Evolutionary conservation across 2,113 vertebrate genomes (phyloP).

Genomic region (Elephantulus edwardii): DNA sequence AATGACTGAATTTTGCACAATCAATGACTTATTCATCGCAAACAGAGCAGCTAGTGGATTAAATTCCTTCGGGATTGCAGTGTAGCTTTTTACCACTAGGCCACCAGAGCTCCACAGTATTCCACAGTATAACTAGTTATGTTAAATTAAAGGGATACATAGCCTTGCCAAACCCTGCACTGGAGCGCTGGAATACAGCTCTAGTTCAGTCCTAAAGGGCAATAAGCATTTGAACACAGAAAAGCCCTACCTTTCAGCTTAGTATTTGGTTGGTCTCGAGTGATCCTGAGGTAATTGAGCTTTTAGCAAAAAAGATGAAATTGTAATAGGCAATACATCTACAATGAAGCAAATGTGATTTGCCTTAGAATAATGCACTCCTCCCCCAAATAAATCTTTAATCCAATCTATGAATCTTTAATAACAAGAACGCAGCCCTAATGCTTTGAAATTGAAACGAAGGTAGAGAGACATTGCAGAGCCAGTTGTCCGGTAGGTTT

Average conservation of each 20-base stretch:
- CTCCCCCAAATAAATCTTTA: constrained; percentile 60
- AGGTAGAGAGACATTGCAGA: constrained; percentile 26
- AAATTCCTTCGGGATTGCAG: no score
- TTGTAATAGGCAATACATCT: constrained; percentile 57
- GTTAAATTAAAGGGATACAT: rapidly evolving
- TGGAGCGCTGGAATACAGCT: no score
- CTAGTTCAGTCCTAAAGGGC: background rate
- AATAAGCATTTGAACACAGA: constrained; percentile 29
- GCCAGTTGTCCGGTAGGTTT: constrained; percentile 5
- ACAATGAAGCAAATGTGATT: constrained; percentile 69
- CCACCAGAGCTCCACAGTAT: no score
- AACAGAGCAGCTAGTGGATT: no score
- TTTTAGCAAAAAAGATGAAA: constrained; percentile 61
- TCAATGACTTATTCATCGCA: no score
- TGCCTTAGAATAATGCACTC: constrained; percentile 12
- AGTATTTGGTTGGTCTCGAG: constrained; percentile 54
- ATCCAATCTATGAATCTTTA: constrained; percentile 64
- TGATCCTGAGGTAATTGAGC: constrained; percentile 53
- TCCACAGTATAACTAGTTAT: background rate
- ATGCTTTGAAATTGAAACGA: constrained; percentile 66
- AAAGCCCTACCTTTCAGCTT: constrained; percentile 32
- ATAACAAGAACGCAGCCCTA: constrained; percentile 54
- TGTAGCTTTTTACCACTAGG: no score
- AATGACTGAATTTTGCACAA: no score
- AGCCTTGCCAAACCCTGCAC: no score